Evolutionary conservation across 2,113 vertebrate genomes (phyloP), one percentile per base, ranked within the genome.

Genomic region (Catharus bicknelli): DNA sequence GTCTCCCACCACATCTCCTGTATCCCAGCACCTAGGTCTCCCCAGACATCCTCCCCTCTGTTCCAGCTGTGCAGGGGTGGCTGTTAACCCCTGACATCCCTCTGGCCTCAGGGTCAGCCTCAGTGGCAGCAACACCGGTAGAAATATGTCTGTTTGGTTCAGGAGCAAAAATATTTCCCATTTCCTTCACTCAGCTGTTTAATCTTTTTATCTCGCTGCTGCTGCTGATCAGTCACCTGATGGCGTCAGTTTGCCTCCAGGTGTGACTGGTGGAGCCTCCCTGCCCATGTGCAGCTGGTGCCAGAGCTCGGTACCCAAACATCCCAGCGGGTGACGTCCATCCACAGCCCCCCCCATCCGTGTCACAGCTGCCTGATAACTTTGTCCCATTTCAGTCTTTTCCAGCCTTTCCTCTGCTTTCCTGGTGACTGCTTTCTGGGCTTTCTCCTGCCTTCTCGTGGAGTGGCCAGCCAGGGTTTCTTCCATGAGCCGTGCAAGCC

Each of bases 401-500:
- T 45, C 62, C n/a, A 80, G 32, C 27, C 57, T 27, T 85, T 73
- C 67, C 85, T 83, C 29, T 54, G 58, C 50, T 64, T 79, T 78
- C 45, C 69, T n/a, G 8, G 48, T 0, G 0, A 30, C 62, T 78
- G 38, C 70, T 93, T 90, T 90, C 85, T 6, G 1, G 63, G 12
- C 67, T 80, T 91, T 85, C 63, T 85, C 38, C 85, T 73, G 82
- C 79, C 45, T 18, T 66, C 42, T 22, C 10, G 21, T 4, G 5
- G 21, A 58, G 38, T 4, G 36, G 34, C 38, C 4, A 2, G 42
- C 2, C 8, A 43, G 45, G 7, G 1, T 58, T 88, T 80, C 45
- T 62, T 18, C 45, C 1, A 0, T 0, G 0, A 40, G 42, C 73
- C 0, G 0, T 32, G 40, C 43, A 18, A 26, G 27, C 66, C 22